Conservation (phyloP, 2,888 invertebrate species). For the Notocelia uddmanniana region DNA sequence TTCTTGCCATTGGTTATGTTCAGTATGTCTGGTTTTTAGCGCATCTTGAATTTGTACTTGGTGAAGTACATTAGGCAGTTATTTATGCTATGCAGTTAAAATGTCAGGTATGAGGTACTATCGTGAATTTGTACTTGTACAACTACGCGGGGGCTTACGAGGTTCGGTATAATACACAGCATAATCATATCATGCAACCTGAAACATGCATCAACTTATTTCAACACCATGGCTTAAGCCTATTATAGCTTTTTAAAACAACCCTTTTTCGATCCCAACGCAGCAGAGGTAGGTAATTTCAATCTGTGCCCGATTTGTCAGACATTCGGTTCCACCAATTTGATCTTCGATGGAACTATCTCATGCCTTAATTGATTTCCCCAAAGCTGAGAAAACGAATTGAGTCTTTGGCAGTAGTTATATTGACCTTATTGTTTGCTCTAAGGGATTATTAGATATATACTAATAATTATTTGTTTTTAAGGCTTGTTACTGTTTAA, state of each 20-base stretch:
- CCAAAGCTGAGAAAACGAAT: constrained; percentile 56
- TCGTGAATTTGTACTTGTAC: no score
- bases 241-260: background rate
- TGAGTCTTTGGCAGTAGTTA: constrained; percentile 67
- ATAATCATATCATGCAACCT: no score
- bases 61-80: no score
- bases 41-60: no score
- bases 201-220: no score
- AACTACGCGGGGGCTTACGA: no score
- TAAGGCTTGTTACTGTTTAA: background rate
- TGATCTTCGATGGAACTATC: constrained; percentile 56
- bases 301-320: constrained; percentile 54
- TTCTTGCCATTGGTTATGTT: no score
- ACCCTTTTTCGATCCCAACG: background rate
- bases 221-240: no score
- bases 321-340: constrained; percentile 53
- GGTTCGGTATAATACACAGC: no score
- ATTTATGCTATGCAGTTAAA: no score
- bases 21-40: no score
- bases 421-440: background rate
- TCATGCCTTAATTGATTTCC: constrained; percentile 79
- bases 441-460: background rate
- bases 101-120: no score
- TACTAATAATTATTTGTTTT: background rate
- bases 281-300: constrained; percentile 14